Conservation (phyloP, 2,113 vertebrate species). For the Phocoena sinus region DNA sequence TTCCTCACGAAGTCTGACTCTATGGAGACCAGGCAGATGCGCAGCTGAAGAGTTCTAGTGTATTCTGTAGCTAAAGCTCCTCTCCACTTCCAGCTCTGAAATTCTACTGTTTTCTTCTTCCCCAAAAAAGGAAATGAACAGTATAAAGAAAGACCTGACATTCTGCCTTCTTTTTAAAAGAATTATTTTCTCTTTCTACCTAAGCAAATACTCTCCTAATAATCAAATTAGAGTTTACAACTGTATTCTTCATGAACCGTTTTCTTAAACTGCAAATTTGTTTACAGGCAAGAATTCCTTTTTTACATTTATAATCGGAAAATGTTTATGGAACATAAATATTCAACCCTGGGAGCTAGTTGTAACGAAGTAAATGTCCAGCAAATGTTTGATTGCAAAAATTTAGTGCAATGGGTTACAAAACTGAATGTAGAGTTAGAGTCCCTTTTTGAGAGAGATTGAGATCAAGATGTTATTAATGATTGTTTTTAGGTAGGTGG, state of each 20-base stretch:
- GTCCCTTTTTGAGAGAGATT: neutral
- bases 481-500: neutral
- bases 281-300: conserved; percentile 1
- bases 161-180: neutral
- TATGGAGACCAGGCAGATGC: neutral
- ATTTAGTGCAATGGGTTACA: neutral
- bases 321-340: neutral
- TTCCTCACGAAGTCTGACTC: neutral
- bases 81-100: neutral
- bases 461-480: neutral
- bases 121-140: neutral
- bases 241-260: neutral
- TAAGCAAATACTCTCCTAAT: conserved; percentile 3
- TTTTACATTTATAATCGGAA: conserved; percentile 17
- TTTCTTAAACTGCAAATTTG: conserved; percentile 18
- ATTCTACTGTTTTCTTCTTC: neutral
- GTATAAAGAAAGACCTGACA: neutral
- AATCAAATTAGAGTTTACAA: neutral
- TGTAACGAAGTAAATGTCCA: neutral
- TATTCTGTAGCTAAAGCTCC: too few species aligned
- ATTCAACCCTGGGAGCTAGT: neutral
- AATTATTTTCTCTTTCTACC: neutral
- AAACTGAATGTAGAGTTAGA: neutral
- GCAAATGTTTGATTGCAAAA: neutral
- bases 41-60: too few species aligned